Evolutionary conservation across 53 echinoderm and acorn worm genomes (phyloP).

Genomic region (Henricia sp.): DNA sequence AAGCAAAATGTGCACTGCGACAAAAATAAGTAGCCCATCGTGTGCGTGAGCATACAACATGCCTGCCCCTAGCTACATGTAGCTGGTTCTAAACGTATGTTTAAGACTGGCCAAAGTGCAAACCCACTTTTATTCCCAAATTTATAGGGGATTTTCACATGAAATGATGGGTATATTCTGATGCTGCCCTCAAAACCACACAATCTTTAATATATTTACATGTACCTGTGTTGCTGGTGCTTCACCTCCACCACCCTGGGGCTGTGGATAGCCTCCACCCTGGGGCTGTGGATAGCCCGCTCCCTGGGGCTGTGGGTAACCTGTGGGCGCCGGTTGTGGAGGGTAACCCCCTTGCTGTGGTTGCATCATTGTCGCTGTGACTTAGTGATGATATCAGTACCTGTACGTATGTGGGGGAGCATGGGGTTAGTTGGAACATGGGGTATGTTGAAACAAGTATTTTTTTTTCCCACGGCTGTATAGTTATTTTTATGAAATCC

Average conservation of each 20-base stretch:
- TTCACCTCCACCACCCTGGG: constrained; percentile 27
- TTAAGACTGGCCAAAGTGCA: background rate
- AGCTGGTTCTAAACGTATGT: background rate
- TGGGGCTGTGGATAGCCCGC: constrained; percentile 34
- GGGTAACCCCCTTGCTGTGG: constrained; percentile 51
- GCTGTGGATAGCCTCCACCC: constrained; percentile 54
- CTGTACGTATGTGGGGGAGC: too few relatives aligned
- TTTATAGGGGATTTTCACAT: background rate
- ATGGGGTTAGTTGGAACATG: too few relatives aligned
- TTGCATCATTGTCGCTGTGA: constrained; percentile 20
- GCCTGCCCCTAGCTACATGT: constrained; percentile 3
- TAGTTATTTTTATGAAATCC: too few relatives aligned
- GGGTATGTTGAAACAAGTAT: too few relatives aligned
- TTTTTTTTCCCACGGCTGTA: too few relatives aligned
- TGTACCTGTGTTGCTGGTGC: constrained; percentile 47
- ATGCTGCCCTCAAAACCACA: background rate
- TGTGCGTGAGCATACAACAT: background rate
- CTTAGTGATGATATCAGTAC: too few relatives aligned
- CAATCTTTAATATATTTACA: background rate
- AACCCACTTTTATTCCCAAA: background rate
- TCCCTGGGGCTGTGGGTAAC: constrained; percentile 25
- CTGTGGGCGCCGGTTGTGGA: constrained; percentile 23
- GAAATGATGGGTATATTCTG: background rate
- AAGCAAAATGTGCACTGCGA: background rate
- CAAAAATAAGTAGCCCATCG: constrained; percentile 24